These are phyloP conservation scores for Holothuria scabra DNA, from an alignment of 53 echinoderm and acorn worm genomes.

Conservation along the genomic window DNA sequence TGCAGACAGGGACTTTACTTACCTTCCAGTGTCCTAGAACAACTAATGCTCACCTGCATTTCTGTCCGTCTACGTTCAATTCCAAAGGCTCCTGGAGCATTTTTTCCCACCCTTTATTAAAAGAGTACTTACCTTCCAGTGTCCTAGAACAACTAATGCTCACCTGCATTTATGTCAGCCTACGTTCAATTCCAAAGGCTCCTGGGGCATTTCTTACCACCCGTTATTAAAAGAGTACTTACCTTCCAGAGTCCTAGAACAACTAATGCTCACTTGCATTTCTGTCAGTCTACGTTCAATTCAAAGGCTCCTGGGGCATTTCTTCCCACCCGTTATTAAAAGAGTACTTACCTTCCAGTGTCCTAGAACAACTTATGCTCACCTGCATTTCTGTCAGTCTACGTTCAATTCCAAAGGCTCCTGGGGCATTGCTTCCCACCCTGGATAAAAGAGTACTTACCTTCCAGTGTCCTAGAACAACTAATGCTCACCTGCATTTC, in stretches of 20 bases:
- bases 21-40: too few species aligned
- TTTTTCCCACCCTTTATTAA: too few species aligned
- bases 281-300: neutral
- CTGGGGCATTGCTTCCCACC: too few species aligned
- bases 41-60: conserved; percentile 69
- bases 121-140: too few species aligned
- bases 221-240: too few species aligned
- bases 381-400: conserved; percentile 81
- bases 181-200: conserved; percentile 67
- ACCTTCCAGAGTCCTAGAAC: too few species aligned
- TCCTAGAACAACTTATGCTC: neutral
- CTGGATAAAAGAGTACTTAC: conserved; percentile 66
- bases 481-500: conserved; percentile 75
- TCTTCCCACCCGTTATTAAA: too few species aligned
- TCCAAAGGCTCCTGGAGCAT: too few species aligned
- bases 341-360: neutral
- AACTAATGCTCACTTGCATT: conserved; percentile 34
- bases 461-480: too few species aligned
- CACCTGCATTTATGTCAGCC: conserved; percentile 83
- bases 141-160: neutral
- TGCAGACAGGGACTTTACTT: too few species aligned
- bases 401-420: too few species aligned
- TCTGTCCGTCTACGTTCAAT: conserved; percentile 42
- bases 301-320: too few species aligned
- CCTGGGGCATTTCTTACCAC: conserved; percentile 62